Evolutionary conservation across 2,797 vertebrate species (phyloP).

Genomic region (Phoebastria nigripes): DNA sequence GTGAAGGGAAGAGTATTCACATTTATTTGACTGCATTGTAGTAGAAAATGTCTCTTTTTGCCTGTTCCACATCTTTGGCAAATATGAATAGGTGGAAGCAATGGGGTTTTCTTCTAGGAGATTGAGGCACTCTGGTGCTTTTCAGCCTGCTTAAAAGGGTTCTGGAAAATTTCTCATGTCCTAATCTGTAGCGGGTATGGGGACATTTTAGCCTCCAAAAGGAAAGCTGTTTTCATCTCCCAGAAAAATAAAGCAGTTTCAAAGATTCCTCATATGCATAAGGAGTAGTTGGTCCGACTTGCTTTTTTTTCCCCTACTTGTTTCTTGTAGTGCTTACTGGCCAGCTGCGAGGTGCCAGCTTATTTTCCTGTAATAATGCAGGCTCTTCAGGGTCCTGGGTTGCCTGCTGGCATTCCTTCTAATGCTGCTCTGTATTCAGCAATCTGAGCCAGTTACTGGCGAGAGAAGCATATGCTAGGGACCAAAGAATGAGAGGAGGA

Average conservation of each 20-base stretch:
- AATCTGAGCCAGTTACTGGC: not conserved
- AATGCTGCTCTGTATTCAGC: not conserved
- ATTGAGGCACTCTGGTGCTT: not conserved
- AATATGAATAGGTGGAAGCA: not conserved
- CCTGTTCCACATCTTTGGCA: not conserved
- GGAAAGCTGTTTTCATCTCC: not conserved
- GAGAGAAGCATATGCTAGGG: not conserved
- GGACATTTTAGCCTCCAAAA: not conserved
- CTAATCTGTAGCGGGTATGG: not conserved
- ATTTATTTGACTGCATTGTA: not conserved
- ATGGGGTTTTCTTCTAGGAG: not conserved
- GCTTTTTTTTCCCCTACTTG: accelerated
- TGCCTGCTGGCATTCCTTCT: not conserved
- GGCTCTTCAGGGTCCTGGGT: not conserved
- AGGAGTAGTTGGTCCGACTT: not conserved
- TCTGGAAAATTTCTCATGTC: not conserved
- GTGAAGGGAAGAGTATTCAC: not conserved
- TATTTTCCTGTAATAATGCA: not conserved
- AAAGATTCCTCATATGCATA: not conserved
- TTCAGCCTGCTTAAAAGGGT: not conserved
- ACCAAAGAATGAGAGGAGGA: not conserved
- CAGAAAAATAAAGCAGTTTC: not conserved
- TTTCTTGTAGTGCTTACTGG: not conserved
- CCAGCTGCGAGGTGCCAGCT: not conserved
- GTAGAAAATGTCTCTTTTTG: not conserved